These are phyloP conservation scores for Pogonophryne albipinna DNA, from an alignment of 2,797 vertebrate genomes.

Conservation along the genomic window DNA sequence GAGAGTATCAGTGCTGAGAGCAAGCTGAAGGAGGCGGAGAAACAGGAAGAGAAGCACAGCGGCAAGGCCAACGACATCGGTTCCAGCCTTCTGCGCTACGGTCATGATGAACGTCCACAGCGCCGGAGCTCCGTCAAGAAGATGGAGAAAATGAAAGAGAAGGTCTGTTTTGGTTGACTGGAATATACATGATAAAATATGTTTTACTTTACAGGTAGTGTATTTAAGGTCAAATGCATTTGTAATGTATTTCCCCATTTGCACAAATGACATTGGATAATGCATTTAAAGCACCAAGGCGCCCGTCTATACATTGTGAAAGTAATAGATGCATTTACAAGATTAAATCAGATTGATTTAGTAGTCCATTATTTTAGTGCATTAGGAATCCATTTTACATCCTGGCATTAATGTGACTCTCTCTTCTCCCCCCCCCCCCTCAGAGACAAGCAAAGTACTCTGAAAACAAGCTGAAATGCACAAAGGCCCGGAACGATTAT, in stretches of 20 bases:
- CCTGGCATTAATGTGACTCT: slow-evolving; percentile 45
- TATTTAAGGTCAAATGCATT: slow-evolving; percentile 13
- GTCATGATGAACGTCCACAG: slow-evolving; percentile 92
- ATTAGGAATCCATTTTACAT: slow-evolving; percentile 54
- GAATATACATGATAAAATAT: not conserved
- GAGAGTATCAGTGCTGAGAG: slow-evolving; percentile 94
- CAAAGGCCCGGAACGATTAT: slow-evolving; percentile 97
- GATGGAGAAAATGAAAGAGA: slow-evolving; percentile 99
- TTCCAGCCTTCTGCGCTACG: slow-evolving; percentile 88
- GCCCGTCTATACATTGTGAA: not conserved
- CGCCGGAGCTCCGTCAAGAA: slow-evolving; percentile 97
- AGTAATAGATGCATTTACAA: slow-evolving; percentile 17
- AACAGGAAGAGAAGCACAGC: slow-evolving; percentile 96
- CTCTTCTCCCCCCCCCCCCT: slow-evolving; percentile 18
- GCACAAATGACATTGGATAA: slow-evolving; percentile 21
- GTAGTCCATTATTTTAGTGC: slow-evolving; percentile 46
- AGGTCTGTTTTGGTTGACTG: slow-evolving; percentile 78
- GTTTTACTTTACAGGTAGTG: not conserved
- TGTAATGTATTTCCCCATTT: slow-evolving; percentile 1
- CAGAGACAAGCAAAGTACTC: slow-evolving; percentile 99
- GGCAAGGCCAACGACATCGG: slow-evolving; percentile 91
- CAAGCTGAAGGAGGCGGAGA: slow-evolving; percentile 96
- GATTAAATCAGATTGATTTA: slow-evolving; percentile 45
- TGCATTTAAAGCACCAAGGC: slow-evolving; percentile 3
- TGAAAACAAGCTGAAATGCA: slow-evolving; percentile 99